phyloP scores from a whole-genome alignment of 2,888 invertebrate species.

The Eupeodes luniger region DNA sequence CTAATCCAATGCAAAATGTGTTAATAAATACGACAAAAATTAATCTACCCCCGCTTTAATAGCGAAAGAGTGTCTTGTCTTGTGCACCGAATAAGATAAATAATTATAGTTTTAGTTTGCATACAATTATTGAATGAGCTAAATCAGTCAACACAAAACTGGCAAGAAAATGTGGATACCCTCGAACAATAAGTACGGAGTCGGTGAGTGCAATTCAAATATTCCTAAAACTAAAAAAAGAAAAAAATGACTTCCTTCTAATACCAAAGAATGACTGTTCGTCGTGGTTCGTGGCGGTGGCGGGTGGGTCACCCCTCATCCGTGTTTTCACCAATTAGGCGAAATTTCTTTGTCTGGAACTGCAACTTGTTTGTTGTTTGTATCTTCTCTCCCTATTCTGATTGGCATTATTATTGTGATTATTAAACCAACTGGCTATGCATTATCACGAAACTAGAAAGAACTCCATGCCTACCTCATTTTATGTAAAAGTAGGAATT shows the following conservation, averaged over 20 bases:
- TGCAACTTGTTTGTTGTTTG: slow-evolving; percentile 43
- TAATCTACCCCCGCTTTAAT: slow-evolving; percentile 35
- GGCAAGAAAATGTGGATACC: slow-evolving; percentile 83
- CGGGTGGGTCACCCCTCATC: slow-evolving; percentile 39
- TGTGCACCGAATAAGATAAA: slow-evolving; percentile 17
- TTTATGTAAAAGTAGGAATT: neutral
- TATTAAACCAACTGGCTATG: neutral
- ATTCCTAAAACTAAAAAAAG: neutral
- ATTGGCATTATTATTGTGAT: neutral
- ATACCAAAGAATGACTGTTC: neutral
- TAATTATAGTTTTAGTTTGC: slow-evolving; percentile 3
- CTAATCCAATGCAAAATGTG: slow-evolving; percentile 42
- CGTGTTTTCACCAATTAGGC: slow-evolving; percentile 32
- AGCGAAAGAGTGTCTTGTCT: slow-evolving; percentile 40
- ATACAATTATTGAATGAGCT: slow-evolving; percentile 37
- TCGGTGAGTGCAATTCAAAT: slow-evolving; percentile 81
- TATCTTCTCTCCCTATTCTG: neutral
- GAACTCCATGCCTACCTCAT: neutral
- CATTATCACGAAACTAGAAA: neutral
- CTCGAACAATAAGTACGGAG: slow-evolving; percentile 84
- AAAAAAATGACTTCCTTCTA: neutral
- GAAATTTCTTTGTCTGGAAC: slow-evolving; percentile 67
- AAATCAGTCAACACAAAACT: slow-evolving; percentile 18
- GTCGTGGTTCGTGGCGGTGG: neutral
- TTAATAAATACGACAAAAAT: slow-evolving; percentile 40